Evolutionary conservation across 2,888 invertebrate genomes (phyloP).

Genomic region (Smittia sp.): DNA sequence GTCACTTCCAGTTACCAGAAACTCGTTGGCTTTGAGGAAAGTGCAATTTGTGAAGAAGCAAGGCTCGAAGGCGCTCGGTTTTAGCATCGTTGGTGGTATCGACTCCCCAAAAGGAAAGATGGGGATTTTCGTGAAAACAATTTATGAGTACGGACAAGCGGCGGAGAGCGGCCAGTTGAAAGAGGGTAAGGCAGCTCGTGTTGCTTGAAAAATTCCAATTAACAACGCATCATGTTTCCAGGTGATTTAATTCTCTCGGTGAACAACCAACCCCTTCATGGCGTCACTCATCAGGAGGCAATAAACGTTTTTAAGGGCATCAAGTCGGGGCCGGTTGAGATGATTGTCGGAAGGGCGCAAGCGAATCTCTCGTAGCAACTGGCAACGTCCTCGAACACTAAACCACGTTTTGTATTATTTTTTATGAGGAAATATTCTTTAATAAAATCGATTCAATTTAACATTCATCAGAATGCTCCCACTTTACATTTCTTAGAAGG

Average conservation of each 20-base stretch:
- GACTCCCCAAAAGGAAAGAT: slow-evolving; percentile 83
- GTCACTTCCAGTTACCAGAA: slow-evolving; percentile 9
- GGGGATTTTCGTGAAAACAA: slow-evolving; percentile 85
- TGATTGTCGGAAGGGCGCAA: slow-evolving; percentile 63
- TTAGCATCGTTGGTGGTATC: slow-evolving; percentile 84
- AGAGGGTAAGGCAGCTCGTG: slow-evolving; percentile 63
- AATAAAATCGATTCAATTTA: too few species aligned
- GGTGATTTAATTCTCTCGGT: slow-evolving; percentile 80
- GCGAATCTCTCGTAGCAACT: not conserved
- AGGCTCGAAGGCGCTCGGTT: slow-evolving; percentile 80
- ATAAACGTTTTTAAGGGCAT: slow-evolving; percentile 77
- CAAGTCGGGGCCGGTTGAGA: slow-evolving; percentile 69
- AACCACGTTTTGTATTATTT: too few species aligned
- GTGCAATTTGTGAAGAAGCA: slow-evolving; percentile 75
- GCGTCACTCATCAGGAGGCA: slow-evolving; percentile 75
- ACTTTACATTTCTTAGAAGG: not conserved
- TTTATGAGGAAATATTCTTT: too few species aligned
- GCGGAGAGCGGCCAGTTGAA: slow-evolving; percentile 73
- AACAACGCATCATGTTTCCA: slow-evolving; percentile 46
- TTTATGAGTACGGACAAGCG: slow-evolving; percentile 81
- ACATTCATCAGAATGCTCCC: not conserved
- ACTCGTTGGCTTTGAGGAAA: slow-evolving; percentile 30
- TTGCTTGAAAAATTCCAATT: not conserved
- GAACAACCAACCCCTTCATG: slow-evolving; percentile 73
- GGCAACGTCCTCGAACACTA: not conserved